Evolutionary conservation across 2,113 vertebrate genomes (phyloP), one percentile per base, ranked within the genome.

Genomic region (Syngnathus typhle): DNA sequence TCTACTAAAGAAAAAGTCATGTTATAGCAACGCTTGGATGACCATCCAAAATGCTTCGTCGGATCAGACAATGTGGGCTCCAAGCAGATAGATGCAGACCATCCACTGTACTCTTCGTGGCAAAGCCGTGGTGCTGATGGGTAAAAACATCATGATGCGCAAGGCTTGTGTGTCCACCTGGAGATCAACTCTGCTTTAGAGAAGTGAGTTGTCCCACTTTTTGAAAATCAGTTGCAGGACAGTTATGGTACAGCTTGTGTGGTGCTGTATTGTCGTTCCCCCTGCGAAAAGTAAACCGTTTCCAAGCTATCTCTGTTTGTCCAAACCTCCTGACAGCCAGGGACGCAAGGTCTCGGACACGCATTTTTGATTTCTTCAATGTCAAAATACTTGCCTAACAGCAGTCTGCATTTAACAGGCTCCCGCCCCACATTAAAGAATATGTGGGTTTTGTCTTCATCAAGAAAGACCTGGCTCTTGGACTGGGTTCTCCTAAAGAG

Each of bases 121-220:
- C 10, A 99, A 97, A 80, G 95, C 95, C 0, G 93, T 98, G 19
- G 94, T 99, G 77, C 89, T 99, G 67, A 98, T 98, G 95, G 96
- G 95, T 64, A 99, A 99, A 90, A 99, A 99, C 65, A 99, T 96
- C 2, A 99, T 98, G 97, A 99, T 98, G 97, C 94, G 97, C 67
- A 99, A 99, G 85, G 96, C 97, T 72, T 98, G 78, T 94, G 96
- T 39, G 96, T 96, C 0, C 97, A 99, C n/a, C 90, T 99, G 91
- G 96, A 99, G 73, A 99, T 98, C 85, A 98, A 98, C 75, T 93
- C 97, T 0, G 93, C 95, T 15, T 72, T 98, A 80, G 97, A 99
- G 86, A 98, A 98, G 95, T 99, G 71, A 73, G 94, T 92, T 10
- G 13, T 1, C 2, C 16, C 39, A 7, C 1, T 16, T 47, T 43